Conservation (phyloP, 2,797 vertebrate genomes). For the Argentina silus region DNA sequence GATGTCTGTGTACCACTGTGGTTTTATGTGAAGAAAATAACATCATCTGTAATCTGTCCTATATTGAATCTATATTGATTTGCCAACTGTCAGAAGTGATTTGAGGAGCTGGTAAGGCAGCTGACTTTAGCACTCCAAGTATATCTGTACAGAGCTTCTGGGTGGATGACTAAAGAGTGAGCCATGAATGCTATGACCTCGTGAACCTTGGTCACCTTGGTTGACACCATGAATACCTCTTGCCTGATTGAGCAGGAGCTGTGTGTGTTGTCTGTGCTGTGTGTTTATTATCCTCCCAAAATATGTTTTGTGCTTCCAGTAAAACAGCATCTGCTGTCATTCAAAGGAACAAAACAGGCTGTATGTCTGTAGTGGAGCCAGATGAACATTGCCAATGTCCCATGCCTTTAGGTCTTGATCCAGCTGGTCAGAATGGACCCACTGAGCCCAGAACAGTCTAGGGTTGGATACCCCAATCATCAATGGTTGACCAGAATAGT, state of each 20-base stretch:
- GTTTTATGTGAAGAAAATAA: neutral
- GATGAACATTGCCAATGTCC: slow-evolving; percentile 12
- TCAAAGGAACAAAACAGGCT: neutral
- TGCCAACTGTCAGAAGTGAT: neutral
- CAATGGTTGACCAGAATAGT: neutral
- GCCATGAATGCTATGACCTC: neutral
- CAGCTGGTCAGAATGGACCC: slow-evolving; percentile 16
- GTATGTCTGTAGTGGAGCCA: neutral
- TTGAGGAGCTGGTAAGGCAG: neutral
- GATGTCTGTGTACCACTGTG: neutral
- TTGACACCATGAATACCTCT: neutral
- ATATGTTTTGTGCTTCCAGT: slow-evolving; percentile 5
- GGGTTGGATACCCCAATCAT: neutral
- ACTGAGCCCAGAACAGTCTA: neutral
- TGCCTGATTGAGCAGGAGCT: neutral
- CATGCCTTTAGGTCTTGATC: neutral
- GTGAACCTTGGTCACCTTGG: neutral
- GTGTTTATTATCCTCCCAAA: neutral
- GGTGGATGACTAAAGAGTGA: neutral
- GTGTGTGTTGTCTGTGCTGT: neutral
- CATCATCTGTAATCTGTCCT: neutral
- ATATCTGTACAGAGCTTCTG: neutral
- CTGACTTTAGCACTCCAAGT: neutral
- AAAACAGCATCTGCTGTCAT: neutral
- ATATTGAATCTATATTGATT: too few relatives aligned